Conservation (phyloP, 2,113 vertebrate species). For the Heterochromis multidens region DNA sequence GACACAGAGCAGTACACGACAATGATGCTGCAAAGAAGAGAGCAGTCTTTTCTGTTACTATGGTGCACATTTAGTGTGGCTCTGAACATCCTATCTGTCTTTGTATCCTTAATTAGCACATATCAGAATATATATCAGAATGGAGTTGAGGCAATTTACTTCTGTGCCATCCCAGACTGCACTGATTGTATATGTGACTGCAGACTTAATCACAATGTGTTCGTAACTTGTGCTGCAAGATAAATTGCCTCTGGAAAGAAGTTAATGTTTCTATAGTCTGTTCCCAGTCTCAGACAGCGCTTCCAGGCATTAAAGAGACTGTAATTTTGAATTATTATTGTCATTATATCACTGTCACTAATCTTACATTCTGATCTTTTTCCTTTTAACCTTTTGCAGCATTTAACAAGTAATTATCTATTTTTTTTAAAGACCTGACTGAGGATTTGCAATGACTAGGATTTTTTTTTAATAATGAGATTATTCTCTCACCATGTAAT, state of each 20-base stretch:
- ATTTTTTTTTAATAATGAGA: conserved; percentile 22
- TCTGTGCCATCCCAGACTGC: not conserved
- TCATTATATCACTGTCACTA: conserved; percentile 27
- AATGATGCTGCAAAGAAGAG: not conserved
- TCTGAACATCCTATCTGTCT: not conserved
- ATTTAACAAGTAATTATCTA: conserved; percentile 18
- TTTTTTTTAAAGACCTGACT: not conserved
- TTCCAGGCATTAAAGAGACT: conserved; percentile 4
- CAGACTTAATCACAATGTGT: conserved; percentile 29
- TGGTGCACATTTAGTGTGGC: not conserved
- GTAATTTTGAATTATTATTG: conserved; percentile 28
- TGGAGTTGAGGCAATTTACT: not conserved
- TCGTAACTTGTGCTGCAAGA: conserved; percentile 18
- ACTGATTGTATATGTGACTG: conserved; percentile 13
- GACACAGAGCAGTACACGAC: not conserved
- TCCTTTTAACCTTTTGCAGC: not conserved
- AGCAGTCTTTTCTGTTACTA: not conserved
- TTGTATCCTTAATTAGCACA: not conserved
- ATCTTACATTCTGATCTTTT: conserved; percentile 28
- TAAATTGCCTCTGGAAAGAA: conserved; percentile 30
- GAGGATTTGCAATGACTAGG: not conserved
- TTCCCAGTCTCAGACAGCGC: not conserved
- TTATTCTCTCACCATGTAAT: conserved; percentile 30
- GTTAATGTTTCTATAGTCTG: conserved; percentile 43
- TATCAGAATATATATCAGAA: conserved; percentile 9